These are phyloP conservation scores for Trachelus iudaicus DNA, from an alignment of 2,888 invertebrate species.

Conservation along the genomic window DNA sequence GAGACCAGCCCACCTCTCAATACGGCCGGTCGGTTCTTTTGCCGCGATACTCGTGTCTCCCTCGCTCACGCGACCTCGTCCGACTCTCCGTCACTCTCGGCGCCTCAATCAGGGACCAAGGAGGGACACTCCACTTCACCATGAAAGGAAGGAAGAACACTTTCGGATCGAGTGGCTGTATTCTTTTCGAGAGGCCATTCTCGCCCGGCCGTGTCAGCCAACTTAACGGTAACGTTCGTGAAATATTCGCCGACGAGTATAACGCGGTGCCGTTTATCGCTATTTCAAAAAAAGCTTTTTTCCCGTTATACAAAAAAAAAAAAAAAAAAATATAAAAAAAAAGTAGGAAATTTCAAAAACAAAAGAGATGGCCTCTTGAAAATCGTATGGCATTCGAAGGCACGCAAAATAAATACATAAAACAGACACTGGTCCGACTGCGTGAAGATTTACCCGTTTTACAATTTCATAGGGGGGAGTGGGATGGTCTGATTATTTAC, in stretches of 20 bases:
- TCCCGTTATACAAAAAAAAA: too few relatives aligned
- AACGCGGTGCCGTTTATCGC: too few relatives aligned
- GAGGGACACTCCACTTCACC: neutral
- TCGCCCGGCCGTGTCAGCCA: neutral
- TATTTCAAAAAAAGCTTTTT: too few relatives aligned
- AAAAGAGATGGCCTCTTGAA: too few relatives aligned
- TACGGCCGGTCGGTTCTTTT: neutral
- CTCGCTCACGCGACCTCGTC: constrained; percentile 9
- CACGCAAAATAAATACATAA: too few relatives aligned
- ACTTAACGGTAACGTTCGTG: neutral
- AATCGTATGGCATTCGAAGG: too few relatives aligned
- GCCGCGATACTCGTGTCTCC: neutral
- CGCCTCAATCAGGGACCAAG: neutral
- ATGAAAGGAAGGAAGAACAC: neutral
- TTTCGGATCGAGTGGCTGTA: neutral
- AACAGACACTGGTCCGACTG: too few relatives aligned
- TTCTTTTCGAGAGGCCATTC: neutral
- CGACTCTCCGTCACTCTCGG: neutral
- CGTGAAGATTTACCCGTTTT: too few relatives aligned
- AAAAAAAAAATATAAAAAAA: too few relatives aligned
- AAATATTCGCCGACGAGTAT: neutral
- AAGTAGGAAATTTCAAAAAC: too few relatives aligned
- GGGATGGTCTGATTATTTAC: too few relatives aligned
- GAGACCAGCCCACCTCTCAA: neutral
- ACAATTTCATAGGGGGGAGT: too few relatives aligned